Percentiles rank a stretch among this genome's conserved stretches.
phyloP scores from a whole-genome alignment of 2,113 vertebrate genomes.

The Xiphophorus hellerii region DNA sequence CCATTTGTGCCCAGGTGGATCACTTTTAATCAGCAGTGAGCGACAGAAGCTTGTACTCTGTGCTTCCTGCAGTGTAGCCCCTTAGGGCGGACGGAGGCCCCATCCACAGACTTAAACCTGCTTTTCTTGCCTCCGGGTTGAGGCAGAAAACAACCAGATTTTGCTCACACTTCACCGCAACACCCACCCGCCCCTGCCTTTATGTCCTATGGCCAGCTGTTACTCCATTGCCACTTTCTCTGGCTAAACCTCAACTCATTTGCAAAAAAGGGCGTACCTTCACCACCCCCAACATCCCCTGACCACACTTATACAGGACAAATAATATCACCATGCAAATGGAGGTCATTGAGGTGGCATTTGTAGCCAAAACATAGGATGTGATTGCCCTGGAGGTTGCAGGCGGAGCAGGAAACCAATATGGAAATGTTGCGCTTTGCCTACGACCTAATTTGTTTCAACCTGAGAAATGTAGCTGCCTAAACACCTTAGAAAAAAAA shows the following conservation, averaged over 20 bases:
- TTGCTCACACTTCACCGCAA: slow-evolving; percentile 12
- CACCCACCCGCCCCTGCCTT: background rate
- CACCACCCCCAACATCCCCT: background rate
- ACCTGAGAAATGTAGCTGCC: slow-evolving; percentile 42
- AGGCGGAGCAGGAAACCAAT: slow-evolving; percentile 63
- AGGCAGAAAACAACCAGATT: slow-evolving; percentile 47
- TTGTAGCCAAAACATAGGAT: slow-evolving; percentile 58
- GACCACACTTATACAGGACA: slow-evolving; percentile 4
- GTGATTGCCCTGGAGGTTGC: slow-evolving; percentile 37
- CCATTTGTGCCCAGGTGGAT: slow-evolving; percentile 66
- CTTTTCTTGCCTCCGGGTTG: slow-evolving; percentile 50
- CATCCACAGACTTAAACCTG: slow-evolving; percentile 16
- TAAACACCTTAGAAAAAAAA: slow-evolving; percentile 43
- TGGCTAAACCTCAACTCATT: slow-evolving; percentile 24
- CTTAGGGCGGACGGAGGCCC: slow-evolving; percentile 50
- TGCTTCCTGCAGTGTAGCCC: slow-evolving; percentile 32
- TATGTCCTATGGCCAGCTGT: slow-evolving; percentile 45
- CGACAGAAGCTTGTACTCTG: slow-evolving; percentile 55
- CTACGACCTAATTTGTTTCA: slow-evolving; percentile 61
- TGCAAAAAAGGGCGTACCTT: slow-evolving; percentile 49
- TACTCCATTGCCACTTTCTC: slow-evolving; percentile 11
- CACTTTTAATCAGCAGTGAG: slow-evolving; percentile 68
- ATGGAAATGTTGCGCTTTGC: slow-evolving; percentile 69
- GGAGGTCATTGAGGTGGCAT: slow-evolving; percentile 44
- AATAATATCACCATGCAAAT: slow-evolving; percentile 65